phyloP scores from a whole-genome alignment of 2,113 vertebrate species.

The Halcyon malimbica region DNA sequence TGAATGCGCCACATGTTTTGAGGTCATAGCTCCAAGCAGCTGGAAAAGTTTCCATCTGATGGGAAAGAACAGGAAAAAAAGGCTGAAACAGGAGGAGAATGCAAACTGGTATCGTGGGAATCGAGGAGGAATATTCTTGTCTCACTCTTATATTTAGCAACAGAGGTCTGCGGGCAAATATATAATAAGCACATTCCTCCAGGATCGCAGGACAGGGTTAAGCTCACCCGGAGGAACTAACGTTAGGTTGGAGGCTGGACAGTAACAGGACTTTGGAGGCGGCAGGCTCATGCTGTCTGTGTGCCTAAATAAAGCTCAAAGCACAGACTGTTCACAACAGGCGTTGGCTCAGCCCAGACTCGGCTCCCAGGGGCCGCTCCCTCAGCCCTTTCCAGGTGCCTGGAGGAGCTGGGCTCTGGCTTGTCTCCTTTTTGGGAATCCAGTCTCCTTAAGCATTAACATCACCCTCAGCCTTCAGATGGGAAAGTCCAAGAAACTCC shows the following conservation, averaged over 20 bases:
- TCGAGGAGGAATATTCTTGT: constrained; percentile 34
- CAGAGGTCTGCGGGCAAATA: neutral
- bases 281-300: neutral
- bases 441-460: rapidly evolving
- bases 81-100: neutral
- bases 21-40: constrained; percentile 50
- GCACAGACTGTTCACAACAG: constrained; percentile 39
- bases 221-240: neutral
- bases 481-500: neutral
- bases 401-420: neutral
- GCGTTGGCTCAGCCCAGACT: neutral
- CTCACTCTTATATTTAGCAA: constrained; percentile 67
- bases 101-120: constrained; percentile 68
- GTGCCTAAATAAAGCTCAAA: constrained; percentile 62
- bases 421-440: constrained; percentile 50
- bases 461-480: neutral
- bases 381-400: constrained; percentile 24
- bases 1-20: neutral
- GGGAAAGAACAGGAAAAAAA: constrained; percentile 59
- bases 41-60: constrained; percentile 69
- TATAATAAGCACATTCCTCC: neutral
- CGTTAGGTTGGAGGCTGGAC: constrained; percentile 37
- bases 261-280: neutral
- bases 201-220: constrained; percentile 44
- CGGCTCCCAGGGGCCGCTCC: neutral